Percentiles rank a stretch among this genome's conserved stretches.
Conservation (phyloP, 2,113 vertebrate species). For the Thoracochromis brauschi region DNA sequence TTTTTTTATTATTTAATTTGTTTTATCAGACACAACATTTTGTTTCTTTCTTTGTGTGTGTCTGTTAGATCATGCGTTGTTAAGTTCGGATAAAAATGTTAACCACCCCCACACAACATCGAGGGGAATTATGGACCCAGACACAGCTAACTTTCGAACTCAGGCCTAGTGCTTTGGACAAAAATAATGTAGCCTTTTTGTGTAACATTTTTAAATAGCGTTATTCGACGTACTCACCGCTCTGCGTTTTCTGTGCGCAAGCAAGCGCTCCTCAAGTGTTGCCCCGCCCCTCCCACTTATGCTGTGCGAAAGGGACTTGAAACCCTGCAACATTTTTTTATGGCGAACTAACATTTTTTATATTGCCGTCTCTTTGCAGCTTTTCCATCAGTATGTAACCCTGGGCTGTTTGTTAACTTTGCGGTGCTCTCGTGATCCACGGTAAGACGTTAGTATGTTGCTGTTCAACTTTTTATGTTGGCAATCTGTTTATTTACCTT, state of each 20-base stretch:
- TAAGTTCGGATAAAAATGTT: neutral
- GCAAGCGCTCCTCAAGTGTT: neutral
- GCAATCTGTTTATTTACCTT: constrained; percentile 26
- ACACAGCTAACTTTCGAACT: neutral
- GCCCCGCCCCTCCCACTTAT: constrained; percentile 46
- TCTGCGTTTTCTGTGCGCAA: constrained; percentile 34
- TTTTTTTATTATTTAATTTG: neutral
- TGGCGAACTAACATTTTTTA: constrained; percentile 27
- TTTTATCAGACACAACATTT: neutral
- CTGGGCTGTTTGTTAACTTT: neutral
- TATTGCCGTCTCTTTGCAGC: neutral
- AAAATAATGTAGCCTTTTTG: neutral
- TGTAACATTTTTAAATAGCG: neutral
- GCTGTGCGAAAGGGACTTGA: constrained; percentile 26
- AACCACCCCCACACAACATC: neutral
- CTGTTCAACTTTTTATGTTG: neutral
- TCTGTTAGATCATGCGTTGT: neutral
- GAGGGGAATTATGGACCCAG: neutral
- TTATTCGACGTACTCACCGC: neutral
- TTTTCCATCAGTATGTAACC: constrained; percentile 31
- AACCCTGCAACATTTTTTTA: constrained; percentile 18
- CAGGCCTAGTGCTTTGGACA: neutral
- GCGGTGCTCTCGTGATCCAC: neutral
- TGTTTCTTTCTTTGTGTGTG: neutral
- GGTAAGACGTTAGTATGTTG: neutral